Evolutionary conservation across 1,140 invertebrate species (phyloP), one percentile per base, ranked within the genome.

Genomic region (Myzus persicae): DNA sequence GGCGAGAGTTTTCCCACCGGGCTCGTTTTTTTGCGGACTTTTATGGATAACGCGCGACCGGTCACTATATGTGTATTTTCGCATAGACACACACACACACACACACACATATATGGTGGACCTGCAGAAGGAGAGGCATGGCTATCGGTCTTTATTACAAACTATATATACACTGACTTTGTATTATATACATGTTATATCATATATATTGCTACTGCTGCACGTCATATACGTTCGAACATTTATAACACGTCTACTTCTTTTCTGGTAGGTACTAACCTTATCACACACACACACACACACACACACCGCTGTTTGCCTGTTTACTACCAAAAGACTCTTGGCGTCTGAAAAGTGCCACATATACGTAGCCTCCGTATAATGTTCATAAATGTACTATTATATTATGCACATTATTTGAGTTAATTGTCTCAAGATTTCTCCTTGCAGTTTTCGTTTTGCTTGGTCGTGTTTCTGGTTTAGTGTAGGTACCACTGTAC

Each of bases 91-190:
- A 7, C 59, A 31, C 59, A 20, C 42, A 18, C 24, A 46, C 18
- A 36, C 7, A 36, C 46, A 36, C 11, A 20, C 3, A 48, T 88
- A 36, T 88, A 24, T 36, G n/a, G 31, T 59, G 59, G 59, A 76
- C 59, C 59, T 76, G 42, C 44, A n/a, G 44, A n/a, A 36, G 46
- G 22, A 67, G 54, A 90, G 88, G 88, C 40, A 90, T 67, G 22
- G 59, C 90, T 44, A 91, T 91, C 90, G 90, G 90, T 91, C 90
- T 91, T 91, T 91, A 91, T 91, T 91, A 91, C 90, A 91, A 90
- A 54, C 36, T 31, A 38, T 54, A 51, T 51, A 89, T 51, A 51
- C 36, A 51, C 85, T 14, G 82, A 84, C 31, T 14, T 46, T 46
- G 31, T 46, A 22, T 87, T 48, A 87, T 87, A 46, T 89, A 87